Percentiles rank a stretch among this genome's conserved stretches.
These are phyloP conservation scores for Acleris emargana DNA, from an alignment of 2,888 invertebrate species.

Conservation along the genomic window DNA sequence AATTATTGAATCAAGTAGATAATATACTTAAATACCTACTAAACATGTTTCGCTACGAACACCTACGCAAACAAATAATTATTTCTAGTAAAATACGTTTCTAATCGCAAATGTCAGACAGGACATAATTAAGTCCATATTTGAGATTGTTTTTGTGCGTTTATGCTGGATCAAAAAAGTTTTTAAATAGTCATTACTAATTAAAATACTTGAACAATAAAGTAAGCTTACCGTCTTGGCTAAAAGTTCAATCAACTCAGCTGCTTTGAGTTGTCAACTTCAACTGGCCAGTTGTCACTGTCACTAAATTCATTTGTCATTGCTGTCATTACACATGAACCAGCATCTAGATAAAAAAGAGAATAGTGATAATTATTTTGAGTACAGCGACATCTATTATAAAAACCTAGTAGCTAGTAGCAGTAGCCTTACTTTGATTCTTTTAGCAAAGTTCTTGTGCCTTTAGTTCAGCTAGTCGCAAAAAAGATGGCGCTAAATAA, in stretches of 20 bases:
- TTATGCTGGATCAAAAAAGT: not conserved
- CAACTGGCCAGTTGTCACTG: too few relatives aligned
- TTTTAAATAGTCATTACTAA: not conserved
- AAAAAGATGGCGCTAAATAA: not conserved
- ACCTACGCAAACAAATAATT: not conserved
- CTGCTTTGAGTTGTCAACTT: not conserved
- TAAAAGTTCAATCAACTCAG: constrained; percentile 25
- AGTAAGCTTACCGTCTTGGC: constrained; percentile 20
- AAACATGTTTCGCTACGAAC: not conserved
- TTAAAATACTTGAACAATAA: not conserved
- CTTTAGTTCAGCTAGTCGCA: not conserved
- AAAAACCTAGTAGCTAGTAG: too few relatives aligned
- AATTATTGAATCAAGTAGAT: not conserved
- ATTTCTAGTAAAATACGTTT: not conserved
- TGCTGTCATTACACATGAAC: not conserved
- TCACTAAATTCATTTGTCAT: not conserved
- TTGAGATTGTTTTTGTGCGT: not conserved
- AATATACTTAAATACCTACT: not conserved
- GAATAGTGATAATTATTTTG: not conserved
- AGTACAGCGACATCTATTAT: not conserved
- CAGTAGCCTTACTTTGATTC: too few relatives aligned
- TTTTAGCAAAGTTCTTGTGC: not conserved
- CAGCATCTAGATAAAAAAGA: too few relatives aligned
- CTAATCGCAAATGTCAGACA: not conserved
- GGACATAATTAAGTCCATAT: not conserved